Percentiles rank a stretch among this genome's conserved stretches.
phyloP scores from a whole-genome alignment of 2,888 invertebrate species.

The Drosophila nigricruria region DNA sequence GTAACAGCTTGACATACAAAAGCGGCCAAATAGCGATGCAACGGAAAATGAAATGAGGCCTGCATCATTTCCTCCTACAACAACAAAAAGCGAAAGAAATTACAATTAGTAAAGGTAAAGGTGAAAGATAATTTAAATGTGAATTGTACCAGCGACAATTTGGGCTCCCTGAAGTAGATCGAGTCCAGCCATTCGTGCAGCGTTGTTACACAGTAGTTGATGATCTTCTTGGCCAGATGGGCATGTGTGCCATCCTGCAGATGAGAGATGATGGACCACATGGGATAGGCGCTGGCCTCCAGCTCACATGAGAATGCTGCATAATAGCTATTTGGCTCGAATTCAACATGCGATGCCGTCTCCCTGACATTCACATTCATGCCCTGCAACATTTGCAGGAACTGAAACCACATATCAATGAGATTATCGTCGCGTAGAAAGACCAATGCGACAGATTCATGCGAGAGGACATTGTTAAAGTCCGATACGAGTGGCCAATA shows the following conservation, averaged over 20 bases:
- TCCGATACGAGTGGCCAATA: constrained; percentile 99
- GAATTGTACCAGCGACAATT: constrained; percentile 84
- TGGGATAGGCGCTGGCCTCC: constrained; percentile 98
- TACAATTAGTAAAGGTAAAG: not conserved
- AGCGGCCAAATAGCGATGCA: constrained; percentile 96
- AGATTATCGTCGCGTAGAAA: constrained; percentile 95
- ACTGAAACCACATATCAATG: constrained; percentile 98
- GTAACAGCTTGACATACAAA: constrained; percentile 94
- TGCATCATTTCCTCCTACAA: constrained; percentile 92
- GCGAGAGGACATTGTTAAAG: constrained; percentile 97
- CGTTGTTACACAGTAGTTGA: constrained; percentile 91
- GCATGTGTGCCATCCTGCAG: constrained; percentile 91
- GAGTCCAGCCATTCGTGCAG: constrained; percentile 96
- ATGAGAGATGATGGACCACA: constrained; percentile 98
- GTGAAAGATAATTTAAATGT: not conserved
- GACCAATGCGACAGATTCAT: constrained; percentile 94
- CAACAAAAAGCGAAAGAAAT: constrained; percentile 14
- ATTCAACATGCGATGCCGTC: constrained; percentile 96
- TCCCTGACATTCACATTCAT: constrained; percentile 99
- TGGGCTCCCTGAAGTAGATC: constrained; percentile 90
- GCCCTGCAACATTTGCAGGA: constrained; percentile 97
- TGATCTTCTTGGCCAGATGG: constrained; percentile 90
- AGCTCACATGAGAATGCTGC: constrained; percentile 98
- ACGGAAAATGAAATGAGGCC: constrained; percentile 98
- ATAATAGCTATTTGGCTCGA: constrained; percentile 98